phyloP scores from a whole-genome alignment of 2,113 vertebrate genomes.

The Chloebia gouldiae region DNA sequence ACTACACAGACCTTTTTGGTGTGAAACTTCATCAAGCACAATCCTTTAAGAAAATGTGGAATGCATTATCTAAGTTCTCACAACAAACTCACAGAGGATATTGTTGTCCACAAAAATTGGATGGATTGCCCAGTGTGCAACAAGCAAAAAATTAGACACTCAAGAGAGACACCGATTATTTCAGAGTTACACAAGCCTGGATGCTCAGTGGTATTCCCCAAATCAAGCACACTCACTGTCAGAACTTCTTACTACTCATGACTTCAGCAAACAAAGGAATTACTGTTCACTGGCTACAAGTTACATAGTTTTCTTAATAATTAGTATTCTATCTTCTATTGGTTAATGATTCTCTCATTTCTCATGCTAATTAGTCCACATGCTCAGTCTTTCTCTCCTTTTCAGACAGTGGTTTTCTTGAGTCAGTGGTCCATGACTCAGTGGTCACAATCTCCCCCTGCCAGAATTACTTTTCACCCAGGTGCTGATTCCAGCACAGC shows the following conservation, averaged over 20 bases:
- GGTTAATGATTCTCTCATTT: accelerated
- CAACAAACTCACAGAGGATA: not conserved
- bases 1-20: not conserved
- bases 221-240: not conserved
- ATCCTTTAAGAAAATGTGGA: not conserved
- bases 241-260: not conserved
- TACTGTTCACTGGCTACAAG: not conserved
- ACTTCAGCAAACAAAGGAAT: not conserved
- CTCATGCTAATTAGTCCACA: not conserved
- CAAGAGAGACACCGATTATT: not conserved
- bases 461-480: not conserved
- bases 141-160: not conserved
- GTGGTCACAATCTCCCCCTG: not conserved
- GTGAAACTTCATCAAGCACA: not conserved
- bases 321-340: not conserved
- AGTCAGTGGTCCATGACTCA: not conserved
- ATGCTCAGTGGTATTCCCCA: accelerated
- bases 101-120: not conserved
- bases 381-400: not conserved
- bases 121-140: not conserved
- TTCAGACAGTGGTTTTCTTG: not conserved
- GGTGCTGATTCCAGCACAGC: not conserved
- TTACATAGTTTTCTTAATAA: not conserved
- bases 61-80: not conserved
- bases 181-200: not conserved